phyloP scores from a whole-genome alignment of 2,888 invertebrate species.

The Tuberolachnus salignus region DNA sequence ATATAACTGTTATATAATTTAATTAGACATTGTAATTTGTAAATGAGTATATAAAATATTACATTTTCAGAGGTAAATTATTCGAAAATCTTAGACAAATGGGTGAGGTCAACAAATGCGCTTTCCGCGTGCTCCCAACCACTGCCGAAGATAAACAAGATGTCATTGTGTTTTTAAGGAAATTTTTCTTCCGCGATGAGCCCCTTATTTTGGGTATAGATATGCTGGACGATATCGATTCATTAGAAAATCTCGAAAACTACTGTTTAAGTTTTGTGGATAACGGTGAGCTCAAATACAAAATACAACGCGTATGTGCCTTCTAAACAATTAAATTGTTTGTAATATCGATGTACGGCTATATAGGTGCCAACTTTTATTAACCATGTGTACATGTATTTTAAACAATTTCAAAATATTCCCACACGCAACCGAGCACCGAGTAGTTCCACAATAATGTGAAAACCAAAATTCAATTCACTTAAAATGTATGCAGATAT shows the following conservation, averaged over 20 bases:
- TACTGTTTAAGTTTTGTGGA: slow-evolving; percentile 68
- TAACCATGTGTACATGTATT: too few relatives aligned
- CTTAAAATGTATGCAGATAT: too few relatives aligned
- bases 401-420: too few relatives aligned
- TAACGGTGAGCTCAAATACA: slow-evolving; percentile 63
- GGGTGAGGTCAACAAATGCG: slow-evolving; percentile 24
- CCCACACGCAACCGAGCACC: too few relatives aligned
- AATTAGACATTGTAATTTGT: not conserved
- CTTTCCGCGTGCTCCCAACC: slow-evolving; percentile 64
- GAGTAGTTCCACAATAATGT: too few relatives aligned
- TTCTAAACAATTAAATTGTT: not conserved
- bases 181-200: slow-evolving; percentile 76
- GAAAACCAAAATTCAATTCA: too few relatives aligned
- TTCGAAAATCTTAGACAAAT: slow-evolving; percentile 14
- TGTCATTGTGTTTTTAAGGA: slow-evolving; percentile 68
- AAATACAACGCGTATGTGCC: not conserved
- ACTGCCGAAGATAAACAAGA: slow-evolving; percentile 66
- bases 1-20: not conserved
- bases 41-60: slow-evolving; percentile 14
- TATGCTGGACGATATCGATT: slow-evolving; percentile 65
- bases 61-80: slow-evolving; percentile 8
- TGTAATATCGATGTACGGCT: too few relatives aligned
- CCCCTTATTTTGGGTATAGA: slow-evolving; percentile 71
- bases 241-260: slow-evolving; percentile 70
- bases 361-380: too few relatives aligned